These are phyloP conservation scores for Ammodytes marinus DNA, from an alignment of 2,113 vertebrate genomes.

Conservation along the genomic window DNA sequence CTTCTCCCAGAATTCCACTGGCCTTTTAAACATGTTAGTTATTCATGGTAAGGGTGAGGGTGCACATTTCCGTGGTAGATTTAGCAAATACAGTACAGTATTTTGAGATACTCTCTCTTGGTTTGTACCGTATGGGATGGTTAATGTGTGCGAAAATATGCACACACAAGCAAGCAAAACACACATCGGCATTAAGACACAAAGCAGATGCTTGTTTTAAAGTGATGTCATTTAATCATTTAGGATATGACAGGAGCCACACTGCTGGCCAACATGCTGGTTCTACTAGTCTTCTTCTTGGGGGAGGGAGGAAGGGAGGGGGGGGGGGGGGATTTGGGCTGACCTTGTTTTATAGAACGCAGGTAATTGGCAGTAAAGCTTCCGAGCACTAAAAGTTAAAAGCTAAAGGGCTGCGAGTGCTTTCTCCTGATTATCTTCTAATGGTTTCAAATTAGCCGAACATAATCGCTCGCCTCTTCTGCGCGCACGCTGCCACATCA, in stretches of 20 bases:
- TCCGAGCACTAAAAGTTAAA: conserved; percentile 67
- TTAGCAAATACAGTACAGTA: not conserved
- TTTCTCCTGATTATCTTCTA: conserved; percentile 74
- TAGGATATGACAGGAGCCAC: not conserved
- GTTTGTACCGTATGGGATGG: conserved; percentile 25
- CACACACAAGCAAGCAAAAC: not conserved
- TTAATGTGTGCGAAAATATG: conserved; percentile 20
- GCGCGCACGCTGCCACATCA: conserved; percentile 50
- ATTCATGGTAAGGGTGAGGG: conserved; percentile 3
- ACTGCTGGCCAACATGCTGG: not conserved
- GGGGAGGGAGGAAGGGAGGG: not conserved
- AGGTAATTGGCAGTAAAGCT: conserved; percentile 70
- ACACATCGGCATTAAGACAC: not conserved
- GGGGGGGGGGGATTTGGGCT: conserved; percentile 5
- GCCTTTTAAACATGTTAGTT: conserved; percentile 25
- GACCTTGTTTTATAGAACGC: conserved; percentile 64
- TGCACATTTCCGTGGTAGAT: too few relatives aligned
- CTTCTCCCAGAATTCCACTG: conserved; percentile 9
- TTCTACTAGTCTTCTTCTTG: not conserved
- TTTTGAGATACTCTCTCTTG: not conserved
- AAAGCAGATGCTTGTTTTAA: conserved; percentile 34
- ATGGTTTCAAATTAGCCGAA: conserved; percentile 75
- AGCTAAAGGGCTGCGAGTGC: conserved; percentile 64
- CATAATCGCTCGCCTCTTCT: conserved; percentile 60
- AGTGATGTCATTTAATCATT: not conserved